These are phyloP conservation scores for Zosterops borbonicus DNA, from an alignment of 2,113 vertebrate genomes.

Conservation along the genomic window DNA sequence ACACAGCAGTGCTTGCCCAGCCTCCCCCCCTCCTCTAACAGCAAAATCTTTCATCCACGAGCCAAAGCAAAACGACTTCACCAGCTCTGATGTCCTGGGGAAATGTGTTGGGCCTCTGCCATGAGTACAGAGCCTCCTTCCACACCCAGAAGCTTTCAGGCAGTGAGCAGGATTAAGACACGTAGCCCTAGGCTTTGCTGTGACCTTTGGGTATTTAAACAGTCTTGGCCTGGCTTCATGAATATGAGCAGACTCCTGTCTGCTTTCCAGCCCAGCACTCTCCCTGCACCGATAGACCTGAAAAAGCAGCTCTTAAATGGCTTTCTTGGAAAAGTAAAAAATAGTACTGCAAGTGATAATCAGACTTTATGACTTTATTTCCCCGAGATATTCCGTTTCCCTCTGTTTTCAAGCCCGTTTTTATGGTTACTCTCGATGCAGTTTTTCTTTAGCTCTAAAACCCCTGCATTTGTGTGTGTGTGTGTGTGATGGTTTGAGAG, in stretches of 20 bases:
- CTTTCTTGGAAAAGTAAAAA: neutral
- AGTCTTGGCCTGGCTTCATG: conserved; percentile 11
- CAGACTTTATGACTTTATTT: neutral
- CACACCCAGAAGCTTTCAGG: conserved; percentile 37
- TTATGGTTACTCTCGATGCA: neutral
- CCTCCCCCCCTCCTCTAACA: neutral
- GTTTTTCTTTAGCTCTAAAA: neutral
- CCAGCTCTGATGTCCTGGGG: conserved; percentile 38
- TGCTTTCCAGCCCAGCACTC: neutral
- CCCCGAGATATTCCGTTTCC: neutral
- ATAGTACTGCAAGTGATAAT: neutral
- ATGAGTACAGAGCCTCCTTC: conserved; percentile 7
- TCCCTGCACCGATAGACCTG: neutral
- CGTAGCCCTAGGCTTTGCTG: neutral
- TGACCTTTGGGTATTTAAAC: conserved; percentile 53
- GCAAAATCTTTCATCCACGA: conserved; percentile 50
- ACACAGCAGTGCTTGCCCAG: neutral
- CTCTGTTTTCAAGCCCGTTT: neutral
- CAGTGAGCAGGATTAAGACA: conserved; percentile 46
- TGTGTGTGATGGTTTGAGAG: neutral
- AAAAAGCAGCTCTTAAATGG: neutral
- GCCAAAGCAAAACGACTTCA: conserved; percentile 36
- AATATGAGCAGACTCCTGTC: neutral
- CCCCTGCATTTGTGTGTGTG: neutral
- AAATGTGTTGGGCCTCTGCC: conserved; percentile 41